Conservation (phyloP, 2,888 invertebrate species). For the Invenusta paracnida region DNA sequence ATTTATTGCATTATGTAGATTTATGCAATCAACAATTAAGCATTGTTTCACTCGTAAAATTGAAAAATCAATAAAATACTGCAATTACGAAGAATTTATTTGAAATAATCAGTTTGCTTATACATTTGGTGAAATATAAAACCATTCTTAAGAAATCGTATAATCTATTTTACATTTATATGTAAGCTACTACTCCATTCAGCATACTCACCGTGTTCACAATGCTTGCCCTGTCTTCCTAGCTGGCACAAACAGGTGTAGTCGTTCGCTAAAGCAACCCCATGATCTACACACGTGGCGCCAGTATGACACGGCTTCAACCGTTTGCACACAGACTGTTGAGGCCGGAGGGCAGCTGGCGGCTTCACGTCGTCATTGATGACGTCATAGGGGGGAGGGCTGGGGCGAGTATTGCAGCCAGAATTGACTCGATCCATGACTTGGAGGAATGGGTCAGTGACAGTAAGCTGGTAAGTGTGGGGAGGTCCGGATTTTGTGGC, state of each 20-base stretch:
- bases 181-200: too few species aligned
- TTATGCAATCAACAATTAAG: too few species aligned
- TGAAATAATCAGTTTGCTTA: too few species aligned
- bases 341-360: background rate
- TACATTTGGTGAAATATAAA: too few species aligned
- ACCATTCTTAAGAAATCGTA: too few species aligned
- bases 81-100: too few species aligned
- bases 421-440: background rate
- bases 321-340: background rate
- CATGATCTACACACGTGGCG: background rate
- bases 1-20: too few species aligned
- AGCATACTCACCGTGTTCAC: slow-evolving; percentile 24
- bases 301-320: slow-evolving; percentile 29
- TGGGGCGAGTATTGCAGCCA: background rate
- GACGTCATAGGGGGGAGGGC: background rate
- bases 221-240: slow-evolving; percentile 18
- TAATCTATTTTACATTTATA: too few species aligned
- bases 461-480: background rate
- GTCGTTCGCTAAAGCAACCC: background rate
- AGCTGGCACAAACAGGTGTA: slow-evolving; percentile 18
- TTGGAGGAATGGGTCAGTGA: background rate
- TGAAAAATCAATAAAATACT: too few species aligned
- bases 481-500: background rate
- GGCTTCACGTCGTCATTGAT: background rate
- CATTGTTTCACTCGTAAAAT: too few species aligned